Percentiles rank a stretch among this genome's conserved stretches.
Conservation (phyloP, 1,140 invertebrate species). For the Zophobas morio region DNA sequence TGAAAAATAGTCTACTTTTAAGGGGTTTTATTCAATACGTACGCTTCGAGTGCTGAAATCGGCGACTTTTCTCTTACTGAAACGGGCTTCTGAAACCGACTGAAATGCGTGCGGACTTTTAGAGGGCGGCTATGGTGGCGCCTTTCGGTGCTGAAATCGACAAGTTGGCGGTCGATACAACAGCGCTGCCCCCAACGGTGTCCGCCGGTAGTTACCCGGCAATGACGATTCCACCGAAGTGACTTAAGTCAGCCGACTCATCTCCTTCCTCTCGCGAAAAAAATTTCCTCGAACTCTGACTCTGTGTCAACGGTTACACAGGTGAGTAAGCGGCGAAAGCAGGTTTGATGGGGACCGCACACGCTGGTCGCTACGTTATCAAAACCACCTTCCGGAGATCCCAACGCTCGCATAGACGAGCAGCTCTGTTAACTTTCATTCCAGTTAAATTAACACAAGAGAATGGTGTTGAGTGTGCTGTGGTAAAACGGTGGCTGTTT, state of each 20-base stretch:
- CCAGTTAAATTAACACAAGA: slow-evolving; percentile 39
- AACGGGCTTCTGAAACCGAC: slow-evolving; percentile 41
- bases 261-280: background rate
- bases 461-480: slow-evolving; percentile 34
- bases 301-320: background rate
- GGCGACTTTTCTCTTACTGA: slow-evolving; percentile 27
- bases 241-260: too few species aligned
- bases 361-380: slow-evolving; percentile 11
- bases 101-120: slow-evolving; percentile 50
- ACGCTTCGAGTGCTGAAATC: slow-evolving; percentile 38
- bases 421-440: slow-evolving; percentile 47
- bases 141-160: slow-evolving; percentile 46
- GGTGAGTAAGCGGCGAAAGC: background rate
- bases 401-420: slow-evolving; percentile 42
- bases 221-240: too few species aligned
- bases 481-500: slow-evolving; percentile 26
- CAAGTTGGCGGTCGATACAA: slow-evolving; percentile 52
- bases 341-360: slow-evolving; percentile 4
- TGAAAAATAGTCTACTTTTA: slow-evolving; percentile 22
- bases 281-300: background rate
- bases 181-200: slow-evolving; percentile 48
- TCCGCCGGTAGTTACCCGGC: too few species aligned
- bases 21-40: slow-evolving; percentile 12
- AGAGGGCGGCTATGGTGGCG: slow-evolving; percentile 51
- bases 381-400: slow-evolving; percentile 52